A percentile compares a stretch with the other conserved stretches of the same genome.
These are phyloP conservation scores for Chauna torquata DNA, from an alignment of 2,113 vertebrate genomes.

Conservation along the genomic window DNA sequence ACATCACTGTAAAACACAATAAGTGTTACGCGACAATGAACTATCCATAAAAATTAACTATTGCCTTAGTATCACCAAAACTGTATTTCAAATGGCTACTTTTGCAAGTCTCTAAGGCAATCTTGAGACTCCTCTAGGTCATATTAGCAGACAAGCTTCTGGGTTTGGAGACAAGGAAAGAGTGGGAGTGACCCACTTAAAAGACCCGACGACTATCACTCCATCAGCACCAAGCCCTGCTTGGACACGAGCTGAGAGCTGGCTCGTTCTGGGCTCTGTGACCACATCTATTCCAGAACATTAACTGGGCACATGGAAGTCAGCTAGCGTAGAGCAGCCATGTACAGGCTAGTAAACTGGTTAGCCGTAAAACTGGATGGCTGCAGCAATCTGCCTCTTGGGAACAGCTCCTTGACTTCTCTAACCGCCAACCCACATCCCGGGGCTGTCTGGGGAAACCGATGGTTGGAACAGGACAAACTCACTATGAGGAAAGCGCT, in stretches of 20 bases:
- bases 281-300: background rate
- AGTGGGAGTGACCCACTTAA: background rate
- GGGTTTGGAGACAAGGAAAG: background rate
- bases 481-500: background rate
- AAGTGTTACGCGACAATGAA: background rate
- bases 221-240: background rate
- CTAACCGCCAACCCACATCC: background rate
- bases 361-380: background rate
- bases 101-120: background rate
- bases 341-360: background rate
- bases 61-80: background rate
- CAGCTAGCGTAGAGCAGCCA: background rate
- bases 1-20: background rate
- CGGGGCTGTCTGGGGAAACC: background rate
- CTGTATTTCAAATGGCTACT: background rate
- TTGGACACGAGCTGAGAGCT: background rate
- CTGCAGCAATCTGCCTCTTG: background rate
- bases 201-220: background rate
- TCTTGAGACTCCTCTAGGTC: background rate
- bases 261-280: accelerated
- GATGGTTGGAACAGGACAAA: background rate
- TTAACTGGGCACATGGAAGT: background rate
- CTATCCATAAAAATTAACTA: background rate
- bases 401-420: background rate
- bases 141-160: background rate